Evolutionary conservation across 2,888 invertebrate genomes (phyloP).

Genomic region (Orthonychiurus folsomi): DNA sequence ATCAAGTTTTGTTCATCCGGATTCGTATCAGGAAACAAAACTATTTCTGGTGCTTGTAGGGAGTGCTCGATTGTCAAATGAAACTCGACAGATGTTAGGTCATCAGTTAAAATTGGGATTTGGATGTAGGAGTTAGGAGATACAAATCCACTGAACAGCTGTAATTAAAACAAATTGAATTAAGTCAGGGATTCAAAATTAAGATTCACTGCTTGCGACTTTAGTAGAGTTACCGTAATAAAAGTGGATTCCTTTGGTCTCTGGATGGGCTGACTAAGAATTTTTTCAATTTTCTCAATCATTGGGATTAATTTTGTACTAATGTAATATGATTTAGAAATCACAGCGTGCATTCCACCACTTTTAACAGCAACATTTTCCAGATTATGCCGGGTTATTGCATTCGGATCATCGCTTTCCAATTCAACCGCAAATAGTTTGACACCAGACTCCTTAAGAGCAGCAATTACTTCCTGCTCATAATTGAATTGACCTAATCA

Average conservation of each 20-base stretch:
- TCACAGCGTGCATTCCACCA: constrained; percentile 18
- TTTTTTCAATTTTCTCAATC: constrained; percentile 12
- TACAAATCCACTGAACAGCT: neutral
- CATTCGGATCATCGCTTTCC: too few species aligned
- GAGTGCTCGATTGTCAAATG: constrained; percentile 17
- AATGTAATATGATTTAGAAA: constrained; percentile 20
- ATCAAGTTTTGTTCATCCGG: neutral
- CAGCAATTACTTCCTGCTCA: constrained; percentile 25
- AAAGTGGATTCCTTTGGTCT: neutral
- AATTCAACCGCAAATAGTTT: constrained; percentile 10
- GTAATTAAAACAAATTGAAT: too few species aligned
- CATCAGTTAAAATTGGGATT: constrained; percentile 24
- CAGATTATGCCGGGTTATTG: too few species aligned
- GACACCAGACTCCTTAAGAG: constrained; percentile 20
- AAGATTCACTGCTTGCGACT: neutral
- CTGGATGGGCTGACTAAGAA: constrained; percentile 10
- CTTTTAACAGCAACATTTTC: constrained; percentile 15
- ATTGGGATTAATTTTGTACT: constrained; percentile 19
- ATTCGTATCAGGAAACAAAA: neutral
- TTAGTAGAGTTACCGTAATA: neutral
- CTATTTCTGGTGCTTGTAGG: neutral
- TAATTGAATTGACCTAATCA: constrained; percentile 16
- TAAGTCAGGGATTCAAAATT: neutral
- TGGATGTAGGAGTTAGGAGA: constrained; percentile 12
- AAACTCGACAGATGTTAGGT: constrained; percentile 13